These are phyloP conservation scores for Anniella stebbinsi DNA, from an alignment of 2,797 vertebrate genomes.

Conservation along the genomic window DNA sequence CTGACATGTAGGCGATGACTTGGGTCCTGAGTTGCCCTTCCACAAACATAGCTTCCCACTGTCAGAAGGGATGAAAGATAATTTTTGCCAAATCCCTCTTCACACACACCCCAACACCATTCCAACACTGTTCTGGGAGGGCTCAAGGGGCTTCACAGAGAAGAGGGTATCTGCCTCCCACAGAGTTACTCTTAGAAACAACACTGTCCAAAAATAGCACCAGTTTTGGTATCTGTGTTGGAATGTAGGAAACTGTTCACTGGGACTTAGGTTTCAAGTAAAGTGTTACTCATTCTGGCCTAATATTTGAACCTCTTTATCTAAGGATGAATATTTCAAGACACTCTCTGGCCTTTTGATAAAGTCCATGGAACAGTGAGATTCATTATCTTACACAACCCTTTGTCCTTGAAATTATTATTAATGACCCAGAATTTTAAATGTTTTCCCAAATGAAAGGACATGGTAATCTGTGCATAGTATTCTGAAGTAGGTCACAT, in stretches of 20 bases:
- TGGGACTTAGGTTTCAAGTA: not conserved
- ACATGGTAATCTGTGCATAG: slow-evolving; percentile 34
- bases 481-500: slow-evolving; percentile 46
- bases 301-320: slow-evolving; percentile 10
- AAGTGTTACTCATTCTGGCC: not conserved
- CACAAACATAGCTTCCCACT: not conserved
- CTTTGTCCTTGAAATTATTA: slow-evolving; percentile 10
- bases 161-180: not conserved
- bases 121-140: not conserved
- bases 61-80: not conserved
- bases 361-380: slow-evolving; percentile 33
- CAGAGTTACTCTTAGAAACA: not conserved
- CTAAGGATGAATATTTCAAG: not conserved
- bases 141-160: not conserved
- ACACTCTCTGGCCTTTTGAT: not conserved
- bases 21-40: not conserved
- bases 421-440: slow-evolving; percentile 56
- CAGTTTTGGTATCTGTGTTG: not conserved
- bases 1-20: not conserved
- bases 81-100: not conserved
- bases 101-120: not conserved
- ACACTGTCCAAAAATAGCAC: not conserved
- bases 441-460: slow-evolving; percentile 57
- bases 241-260: not conserved
- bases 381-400: not conserved